Base-by-base conservation (phyloP, 2,888 invertebrate species). In the Heliconius erato region DNA sequence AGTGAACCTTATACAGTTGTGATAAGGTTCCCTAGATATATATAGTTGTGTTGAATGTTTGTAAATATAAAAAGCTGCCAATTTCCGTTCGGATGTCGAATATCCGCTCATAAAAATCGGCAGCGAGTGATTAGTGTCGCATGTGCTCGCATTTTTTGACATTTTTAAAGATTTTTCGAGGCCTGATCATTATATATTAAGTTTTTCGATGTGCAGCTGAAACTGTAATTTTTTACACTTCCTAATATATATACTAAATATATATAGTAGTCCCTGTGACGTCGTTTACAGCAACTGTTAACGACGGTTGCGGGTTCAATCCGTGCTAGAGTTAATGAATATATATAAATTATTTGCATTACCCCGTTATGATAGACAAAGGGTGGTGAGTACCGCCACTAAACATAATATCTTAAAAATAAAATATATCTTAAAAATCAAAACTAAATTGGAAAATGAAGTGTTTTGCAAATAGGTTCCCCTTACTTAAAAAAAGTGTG, bases 81-180 rank as follows among this genome's bases (percentile, higher is more conserved):
- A 95, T 96, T 93, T 96, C 95, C 95, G 95, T 91, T 93, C 89
- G 87, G 90, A 92, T 92, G 90, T 92, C 89, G 86, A 88, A 91
- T 93, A 95, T 95, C 95, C 95, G 95, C 93, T 92, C 89, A 91
- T 92, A 92, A 94, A 95, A 95, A 94, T 95, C 95, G 89, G 92
- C 92, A 91, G 90, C 87, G 88, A 90, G 89, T 95, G 94, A 95
- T 95, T 94, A 93, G 94, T 93, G 93, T 91, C 91, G 92, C 92
- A 92, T 93, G 92, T 91, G 93, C 87, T 89, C 88, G 88, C 54
- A 89, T 93, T 94, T 95, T 92, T 95, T 92, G 88, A 87, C 86
- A 85, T 92, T 93, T 93, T 94, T 92, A 91, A 89, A 86, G 79
- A 84, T 94, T 92, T 92, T 87, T 89, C 88, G 87, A 90, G 87